Evolutionary conservation across 2,113 vertebrate species (phyloP).

Genomic region (Myanophis thanlyinensis): DNA sequence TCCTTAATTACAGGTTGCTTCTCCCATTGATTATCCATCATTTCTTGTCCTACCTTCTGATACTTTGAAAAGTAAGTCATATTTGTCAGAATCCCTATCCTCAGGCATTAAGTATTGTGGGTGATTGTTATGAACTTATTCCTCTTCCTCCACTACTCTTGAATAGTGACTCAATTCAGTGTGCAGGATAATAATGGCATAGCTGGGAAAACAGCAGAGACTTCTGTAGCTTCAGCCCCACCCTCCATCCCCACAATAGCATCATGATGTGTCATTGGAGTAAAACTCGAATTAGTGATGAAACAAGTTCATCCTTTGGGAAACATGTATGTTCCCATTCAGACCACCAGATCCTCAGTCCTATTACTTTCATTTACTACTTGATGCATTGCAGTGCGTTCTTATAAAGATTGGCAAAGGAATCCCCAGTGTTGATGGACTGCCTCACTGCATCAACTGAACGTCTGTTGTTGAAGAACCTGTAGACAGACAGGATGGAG

Average conservation of each 20-base stretch:
- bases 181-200: neutral
- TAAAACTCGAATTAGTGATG: neutral
- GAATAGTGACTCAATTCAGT: neutral
- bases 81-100: neutral
- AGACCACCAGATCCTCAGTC: neutral
- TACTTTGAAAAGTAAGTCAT: neutral
- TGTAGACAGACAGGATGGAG: neutral
- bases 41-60: neutral
- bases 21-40: neutral
- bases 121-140: neutral
- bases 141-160: neutral
- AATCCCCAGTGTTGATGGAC: neutral
- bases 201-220: neutral
- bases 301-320: neutral
- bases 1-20: neutral
- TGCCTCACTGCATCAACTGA: neutral
- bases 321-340: neutral
- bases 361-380: neutral
- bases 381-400: neutral
- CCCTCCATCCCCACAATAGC: neutral
- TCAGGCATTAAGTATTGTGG: neutral
- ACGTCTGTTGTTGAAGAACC: neutral
- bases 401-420: neutral
- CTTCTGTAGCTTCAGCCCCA: neutral
- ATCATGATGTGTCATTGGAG: neutral